These are phyloP conservation scores for Spatula clypeata DNA, from an alignment of 2,797 vertebrate genomes.

Conservation along the genomic window DNA sequence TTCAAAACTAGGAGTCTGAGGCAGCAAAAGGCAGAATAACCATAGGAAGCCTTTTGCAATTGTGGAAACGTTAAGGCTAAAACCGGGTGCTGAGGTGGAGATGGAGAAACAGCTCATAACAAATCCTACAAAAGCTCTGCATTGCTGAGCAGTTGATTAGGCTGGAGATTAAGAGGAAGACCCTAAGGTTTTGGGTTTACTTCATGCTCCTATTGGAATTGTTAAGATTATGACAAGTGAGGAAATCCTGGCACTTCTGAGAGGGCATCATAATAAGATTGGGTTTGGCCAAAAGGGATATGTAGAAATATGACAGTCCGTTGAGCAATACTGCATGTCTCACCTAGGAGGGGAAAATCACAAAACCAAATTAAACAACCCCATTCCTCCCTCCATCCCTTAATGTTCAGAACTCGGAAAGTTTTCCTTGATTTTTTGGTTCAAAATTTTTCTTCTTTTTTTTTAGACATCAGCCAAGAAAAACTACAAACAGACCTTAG, in stretches of 20 bases:
- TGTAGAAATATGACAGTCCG: constrained; percentile 34
- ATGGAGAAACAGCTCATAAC: not conserved
- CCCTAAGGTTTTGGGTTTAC: not conserved
- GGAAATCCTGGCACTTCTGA: constrained; percentile 20
- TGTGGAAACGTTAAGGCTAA: not conserved
- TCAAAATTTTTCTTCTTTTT: not conserved
- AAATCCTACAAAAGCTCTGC: not conserved
- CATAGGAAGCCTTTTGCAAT: not conserved
- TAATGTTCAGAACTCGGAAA: not conserved
- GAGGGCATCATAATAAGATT: not conserved
- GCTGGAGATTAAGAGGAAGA: not conserved
- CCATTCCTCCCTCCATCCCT: not conserved
- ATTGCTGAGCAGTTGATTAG: not conserved
- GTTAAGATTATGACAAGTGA: not conserved
- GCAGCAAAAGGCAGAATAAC: not conserved
- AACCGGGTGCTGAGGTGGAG: not conserved
- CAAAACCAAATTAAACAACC: not conserved
- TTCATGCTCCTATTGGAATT: not conserved
- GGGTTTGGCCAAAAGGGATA: constrained; percentile 14
- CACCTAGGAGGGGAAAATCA: not conserved
- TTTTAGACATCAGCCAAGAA: not conserved
- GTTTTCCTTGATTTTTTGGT: not conserved
- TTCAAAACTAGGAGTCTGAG: not conserved
- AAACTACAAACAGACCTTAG: not conserved
- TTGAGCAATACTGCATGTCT: constrained; percentile 32